Base-by-base conservation (phyloP, 92 coral and sea anemone genomes). In the Meandrina meandrites region DNA sequence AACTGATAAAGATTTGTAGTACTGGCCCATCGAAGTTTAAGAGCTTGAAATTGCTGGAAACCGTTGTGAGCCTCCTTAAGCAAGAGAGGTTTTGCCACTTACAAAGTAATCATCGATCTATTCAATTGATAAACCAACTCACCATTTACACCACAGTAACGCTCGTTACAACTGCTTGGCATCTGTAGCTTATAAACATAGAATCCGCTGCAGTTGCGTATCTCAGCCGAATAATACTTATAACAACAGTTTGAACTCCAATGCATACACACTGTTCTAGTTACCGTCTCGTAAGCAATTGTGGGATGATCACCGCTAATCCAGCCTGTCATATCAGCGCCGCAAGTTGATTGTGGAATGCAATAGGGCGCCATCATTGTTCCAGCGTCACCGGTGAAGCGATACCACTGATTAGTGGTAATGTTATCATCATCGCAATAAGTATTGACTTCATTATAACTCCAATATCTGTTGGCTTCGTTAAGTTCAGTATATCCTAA, bases 101-200 rank as follows among this genome's bases (percentile, higher is more conserved):
- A 48, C 53, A 48, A 48, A 48, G 1, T 4, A 48, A 48, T 48
- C 53, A 48, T 13, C n/a, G n/a, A n/a, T n/a, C 9, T 7, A 13
- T 48, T 48, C 53, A 48, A 2, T 40, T 40, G 45, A 40, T 48
- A 48, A 48, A 48, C 6, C 53, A 56, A 27, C 57, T 80, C 64
- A 82, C 86, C 86, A 2, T 82, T 82, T 4, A 82, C 86, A 84
- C 88, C 88, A 35, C 88, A 84, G 54, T 84, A 75, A 35, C 88
- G 71, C 1, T 24, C 18, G 22, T 28, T 0, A 31, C 88, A 84
- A 21, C 22, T 2, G 0, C 24, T 0, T 7, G 57, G 57, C 37
- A 14, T 8, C 31, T 42, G 40, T 40, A 84, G 54, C 57, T 76
- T 28, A 47, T 84, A 84, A 15, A 84, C 88, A 32, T 84, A 84